These are phyloP conservation scores for Girardia tigrina DNA, from an alignment of 2,888 invertebrate species.

Conservation along the genomic window DNA sequence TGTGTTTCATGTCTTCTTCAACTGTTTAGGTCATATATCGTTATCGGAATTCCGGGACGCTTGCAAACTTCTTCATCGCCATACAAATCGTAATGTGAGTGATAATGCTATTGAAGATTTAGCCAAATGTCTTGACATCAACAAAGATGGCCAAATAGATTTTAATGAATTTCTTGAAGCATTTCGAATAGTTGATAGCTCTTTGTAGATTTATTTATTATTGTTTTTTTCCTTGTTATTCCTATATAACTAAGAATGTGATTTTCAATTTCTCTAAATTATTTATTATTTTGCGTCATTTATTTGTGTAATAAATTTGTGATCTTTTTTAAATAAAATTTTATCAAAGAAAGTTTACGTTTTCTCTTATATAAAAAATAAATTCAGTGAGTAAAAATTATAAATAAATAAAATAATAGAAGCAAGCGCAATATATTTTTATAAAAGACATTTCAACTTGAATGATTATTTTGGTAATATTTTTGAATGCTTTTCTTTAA, in stretches of 20 bases:
- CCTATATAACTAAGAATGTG: slow-evolving; percentile 13
- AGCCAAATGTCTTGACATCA: slow-evolving; percentile 76
- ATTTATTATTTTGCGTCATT: slow-evolving; percentile 23
- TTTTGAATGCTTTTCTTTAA: no score
- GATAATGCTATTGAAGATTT: slow-evolving; percentile 55
- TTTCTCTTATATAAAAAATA: no score
- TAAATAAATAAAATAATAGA: no score
- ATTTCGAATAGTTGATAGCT: slow-evolving; percentile 58
- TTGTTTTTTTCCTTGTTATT: slow-evolving; percentile 11
- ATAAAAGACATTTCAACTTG: no score
- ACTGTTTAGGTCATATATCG: slow-evolving; percentile 69
- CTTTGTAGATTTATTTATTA: slow-evolving; percentile 17
- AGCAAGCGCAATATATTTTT: no score
- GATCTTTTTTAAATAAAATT: neutral
- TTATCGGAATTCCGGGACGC: slow-evolving; percentile 83
- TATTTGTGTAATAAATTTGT: slow-evolving; percentile 16
- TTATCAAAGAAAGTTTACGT: no score
- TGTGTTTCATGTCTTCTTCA: no score
- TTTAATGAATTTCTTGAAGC: slow-evolving; percentile 85
- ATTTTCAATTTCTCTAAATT: slow-evolving; percentile 12
- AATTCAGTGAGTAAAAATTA: no score
- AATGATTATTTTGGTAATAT: no score
- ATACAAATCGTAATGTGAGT: slow-evolving; percentile 33
- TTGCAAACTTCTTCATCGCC: slow-evolving; percentile 59
- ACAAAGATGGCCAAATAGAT: slow-evolving; percentile 78